Conservation (phyloP, 64 coral and sea anemone genomes). For the Dendronephthya gigantea region DNA sequence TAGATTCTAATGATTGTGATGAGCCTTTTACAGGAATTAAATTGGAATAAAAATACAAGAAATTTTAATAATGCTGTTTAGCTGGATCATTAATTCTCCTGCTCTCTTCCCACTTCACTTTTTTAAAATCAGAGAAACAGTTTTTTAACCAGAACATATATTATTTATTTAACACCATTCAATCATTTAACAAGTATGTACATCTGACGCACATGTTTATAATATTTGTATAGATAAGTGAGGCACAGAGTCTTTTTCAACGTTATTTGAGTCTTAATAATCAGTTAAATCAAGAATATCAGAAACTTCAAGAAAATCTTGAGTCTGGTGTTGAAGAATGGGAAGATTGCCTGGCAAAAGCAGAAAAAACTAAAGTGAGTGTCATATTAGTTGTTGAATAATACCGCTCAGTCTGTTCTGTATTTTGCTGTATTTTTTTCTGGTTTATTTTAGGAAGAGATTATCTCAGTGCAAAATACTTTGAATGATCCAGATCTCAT, state of each 20-base stretch:
- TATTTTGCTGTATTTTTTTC: no score
- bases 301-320: background rate
- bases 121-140: no score
- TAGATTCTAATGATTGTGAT: no score
- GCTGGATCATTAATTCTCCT: no score
- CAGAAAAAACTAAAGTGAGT: background rate
- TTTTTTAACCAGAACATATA: no score
- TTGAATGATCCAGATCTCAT: background rate
- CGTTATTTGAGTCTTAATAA: background rate
- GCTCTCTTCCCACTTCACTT: no score
- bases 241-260: background rate
- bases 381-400: background rate
- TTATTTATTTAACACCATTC: no score
- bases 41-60: no score
- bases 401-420: background rate
- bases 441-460: background rate
- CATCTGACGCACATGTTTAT: background rate
- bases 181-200: no score
- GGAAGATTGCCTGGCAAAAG: background rate
- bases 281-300: background rate
- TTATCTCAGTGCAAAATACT: background rate
- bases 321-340: background rate
- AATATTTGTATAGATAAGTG: background rate
- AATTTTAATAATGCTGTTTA: no score
- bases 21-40: no score